A percentile compares a stretch with the other conserved stretches of the same genome.
These are phyloP conservation scores for Oreotragus oreotragus DNA, from an alignment of 2,113 vertebrate species.

Conservation along the genomic window DNA sequence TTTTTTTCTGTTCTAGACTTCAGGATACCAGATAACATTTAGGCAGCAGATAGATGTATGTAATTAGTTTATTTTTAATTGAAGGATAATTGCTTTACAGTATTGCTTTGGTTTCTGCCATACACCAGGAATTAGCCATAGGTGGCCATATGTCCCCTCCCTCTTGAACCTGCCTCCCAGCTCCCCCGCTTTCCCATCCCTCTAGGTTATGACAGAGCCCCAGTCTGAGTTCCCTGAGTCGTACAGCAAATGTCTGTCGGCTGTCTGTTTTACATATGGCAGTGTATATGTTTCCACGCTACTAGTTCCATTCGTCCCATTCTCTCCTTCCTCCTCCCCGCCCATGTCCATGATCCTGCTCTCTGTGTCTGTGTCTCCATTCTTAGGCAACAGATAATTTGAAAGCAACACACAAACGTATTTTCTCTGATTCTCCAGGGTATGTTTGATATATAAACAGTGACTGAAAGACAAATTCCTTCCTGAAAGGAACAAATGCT, in stretches of 20 bases:
- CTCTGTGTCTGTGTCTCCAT: not conserved
- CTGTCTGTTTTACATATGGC: not conserved
- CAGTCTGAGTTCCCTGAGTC: not conserved
- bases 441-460: slow-evolving; percentile 6
- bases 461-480: slow-evolving; percentile 9
- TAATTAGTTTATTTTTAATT: not conserved
- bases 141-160: not conserved
- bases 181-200: not conserved
- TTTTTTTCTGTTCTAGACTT: not conserved
- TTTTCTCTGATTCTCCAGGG: not conserved
- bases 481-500: not conserved
- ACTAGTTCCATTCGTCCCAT: not conserved
- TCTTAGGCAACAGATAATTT: not conserved
- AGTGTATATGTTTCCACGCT: not conserved
- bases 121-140: not conserved
- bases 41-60: not conserved
- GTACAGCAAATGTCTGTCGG: accelerated
- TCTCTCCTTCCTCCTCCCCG: not conserved
- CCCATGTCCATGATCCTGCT: not conserved
- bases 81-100: not conserved
- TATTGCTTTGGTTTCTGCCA: not conserved
- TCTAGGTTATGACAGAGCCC: not conserved
- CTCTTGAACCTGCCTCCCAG: not conserved
- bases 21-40: not conserved
- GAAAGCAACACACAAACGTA: not conserved